Base-by-base conservation (phyloP, 1,140 invertebrate species). In the Leptinotarsa undecemlineata region DNA sequence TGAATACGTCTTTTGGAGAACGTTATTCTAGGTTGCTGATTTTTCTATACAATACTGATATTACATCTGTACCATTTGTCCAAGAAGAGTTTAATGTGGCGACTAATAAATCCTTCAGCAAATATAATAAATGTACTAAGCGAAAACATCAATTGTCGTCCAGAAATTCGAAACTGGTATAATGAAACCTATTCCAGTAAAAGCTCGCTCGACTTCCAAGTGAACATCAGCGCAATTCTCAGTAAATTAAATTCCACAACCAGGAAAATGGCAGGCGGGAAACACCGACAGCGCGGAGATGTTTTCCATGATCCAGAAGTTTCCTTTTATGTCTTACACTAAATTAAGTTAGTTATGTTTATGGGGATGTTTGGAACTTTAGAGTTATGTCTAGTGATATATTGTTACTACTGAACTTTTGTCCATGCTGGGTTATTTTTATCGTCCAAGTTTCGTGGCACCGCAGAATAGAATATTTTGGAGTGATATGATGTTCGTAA, bases 331-430 rank as follows among this genome's bases (percentile, higher is more conserved):
- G 80, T 78, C 78, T 80, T 76, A 78, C 81, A 79, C 78, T 81
- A 83, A 83, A 83, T 83, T 83, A 83, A 83, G 78, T 81, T 79
- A 79, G 82, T 83, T 83, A 83, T 83, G 82, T 83, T 82, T 81
- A 82, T 82, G 78, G 80, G 80, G 79, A 78, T 81, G 79, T 81
- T 80, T 78, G 78, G 79, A 78, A 80, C 77, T 81, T 78, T 76
- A 76, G 81, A 81, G 76, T 81, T 81, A 81, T 81, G 78, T 82
- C 76, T 78, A 74, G 67, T 79, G 79, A 79, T 77, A 78, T 77
- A 80, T 79, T 80, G 76, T 77, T 80, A 82, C 78, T 81, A 78
- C 78, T 74, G 78, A 82, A 82, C 74, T 82, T 81, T 75, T 77
- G 74, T 76, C 76, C 75, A 73, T 79, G 78, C 71, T 73, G 75